These are phyloP conservation scores for Dreissena rostriformis DNA, from an alignment of 1,140 invertebrate genomes.

Conservation along the genomic window DNA sequence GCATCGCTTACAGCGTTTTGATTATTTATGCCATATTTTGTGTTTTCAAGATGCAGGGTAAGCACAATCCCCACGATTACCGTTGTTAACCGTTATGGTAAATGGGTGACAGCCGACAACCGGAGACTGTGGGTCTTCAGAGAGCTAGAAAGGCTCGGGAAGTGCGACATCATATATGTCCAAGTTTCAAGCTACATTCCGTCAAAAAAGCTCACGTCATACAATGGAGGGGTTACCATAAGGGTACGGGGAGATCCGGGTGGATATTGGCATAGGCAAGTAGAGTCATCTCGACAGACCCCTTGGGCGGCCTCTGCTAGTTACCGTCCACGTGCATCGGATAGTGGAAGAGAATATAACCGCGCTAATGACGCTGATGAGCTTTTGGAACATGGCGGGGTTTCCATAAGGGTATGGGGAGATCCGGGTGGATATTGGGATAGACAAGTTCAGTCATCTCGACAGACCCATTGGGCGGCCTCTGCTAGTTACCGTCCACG, in stretches of 20 bases:
- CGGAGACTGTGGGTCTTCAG: slow-evolving; percentile 39
- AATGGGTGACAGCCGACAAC: slow-evolving; percentile 29
- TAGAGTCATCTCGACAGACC: no score
- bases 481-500: no score
- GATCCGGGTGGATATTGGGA: not conserved
- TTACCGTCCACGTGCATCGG: no score
- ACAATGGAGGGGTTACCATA: not conserved
- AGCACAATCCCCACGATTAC: slow-evolving; percentile 6
- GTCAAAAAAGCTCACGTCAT: not conserved
- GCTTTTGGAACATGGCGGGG: not conserved
- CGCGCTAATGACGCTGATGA: no score
- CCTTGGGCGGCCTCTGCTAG: no score
- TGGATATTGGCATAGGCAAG: not conserved
- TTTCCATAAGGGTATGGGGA: not conserved
- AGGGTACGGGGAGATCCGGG: slow-evolving; percentile 12
- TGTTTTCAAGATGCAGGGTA: not conserved
- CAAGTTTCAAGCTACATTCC: not conserved
- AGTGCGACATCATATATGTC: slow-evolving; percentile 16
- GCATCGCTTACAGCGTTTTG: not conserved
- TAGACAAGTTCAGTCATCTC: no score
- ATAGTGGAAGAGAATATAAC: no score
- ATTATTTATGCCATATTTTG: not conserved
- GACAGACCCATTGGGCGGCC: no score
- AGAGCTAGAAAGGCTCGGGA: slow-evolving; percentile 30
- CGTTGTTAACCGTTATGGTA: not conserved